Conservation (phyloP, 2,797 vertebrate genomes). For the Peromyscus eremicus region DNA sequence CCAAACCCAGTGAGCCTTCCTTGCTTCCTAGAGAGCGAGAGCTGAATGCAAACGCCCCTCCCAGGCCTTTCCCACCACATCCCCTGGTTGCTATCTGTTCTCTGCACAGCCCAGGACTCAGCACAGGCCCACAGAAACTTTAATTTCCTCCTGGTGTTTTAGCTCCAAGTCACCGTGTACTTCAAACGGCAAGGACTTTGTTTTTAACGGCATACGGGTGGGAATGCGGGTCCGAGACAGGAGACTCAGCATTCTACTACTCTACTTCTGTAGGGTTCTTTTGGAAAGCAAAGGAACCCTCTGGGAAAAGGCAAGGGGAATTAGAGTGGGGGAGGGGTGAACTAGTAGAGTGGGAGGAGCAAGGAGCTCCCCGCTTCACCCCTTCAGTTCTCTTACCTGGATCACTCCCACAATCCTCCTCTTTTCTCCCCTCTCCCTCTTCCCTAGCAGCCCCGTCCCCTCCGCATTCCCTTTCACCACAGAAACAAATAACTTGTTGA, state of each 20-base stretch:
- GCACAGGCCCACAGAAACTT: constrained; percentile 10
- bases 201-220: constrained; percentile 21
- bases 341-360: neutral
- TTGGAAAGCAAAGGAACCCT: neutral
- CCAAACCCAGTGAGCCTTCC: neutral
- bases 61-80: neutral
- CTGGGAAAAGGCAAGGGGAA: neutral
- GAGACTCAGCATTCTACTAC: constrained; percentile 7
- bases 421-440: constrained; percentile 25
- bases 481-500: constrained; percentile 72
- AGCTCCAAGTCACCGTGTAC: neutral
- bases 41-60: neutral
- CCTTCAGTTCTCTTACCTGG: neutral
- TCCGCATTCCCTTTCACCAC: constrained; percentile 55
- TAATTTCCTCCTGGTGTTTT: neutral
- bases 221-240: neutral
- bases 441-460: neutral
- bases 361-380: neutral
- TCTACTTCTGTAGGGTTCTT: neutral
- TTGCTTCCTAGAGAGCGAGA: neutral
- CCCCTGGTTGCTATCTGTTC: neutral
- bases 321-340: neutral
- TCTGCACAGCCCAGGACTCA: neutral
- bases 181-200: neutral
- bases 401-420: neutral